Conservation (phyloP, 2,113 vertebrate species). For the Pogona vitticeps region DNA sequence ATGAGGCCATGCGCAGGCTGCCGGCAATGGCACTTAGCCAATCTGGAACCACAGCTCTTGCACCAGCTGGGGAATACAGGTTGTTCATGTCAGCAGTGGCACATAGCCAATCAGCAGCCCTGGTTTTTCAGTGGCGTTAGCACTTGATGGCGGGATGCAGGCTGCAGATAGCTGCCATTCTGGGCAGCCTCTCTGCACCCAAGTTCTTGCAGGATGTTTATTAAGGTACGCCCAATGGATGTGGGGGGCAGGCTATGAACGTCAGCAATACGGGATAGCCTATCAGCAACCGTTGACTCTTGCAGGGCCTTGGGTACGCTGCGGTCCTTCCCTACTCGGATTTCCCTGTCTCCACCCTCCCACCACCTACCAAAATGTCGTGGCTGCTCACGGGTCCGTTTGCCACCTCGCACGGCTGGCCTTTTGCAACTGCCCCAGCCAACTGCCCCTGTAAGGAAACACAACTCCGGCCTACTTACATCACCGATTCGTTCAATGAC, state of each 20-base stretch:
- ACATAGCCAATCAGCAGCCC: neutral
- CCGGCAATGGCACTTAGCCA: neutral
- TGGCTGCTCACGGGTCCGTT: too few relatives aligned
- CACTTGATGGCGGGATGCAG: too few relatives aligned
- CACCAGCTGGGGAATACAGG: neutral
- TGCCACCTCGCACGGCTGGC: too few relatives aligned
- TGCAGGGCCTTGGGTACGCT: too few relatives aligned
- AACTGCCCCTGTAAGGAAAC: too few relatives aligned
- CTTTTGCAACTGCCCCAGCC: too few relatives aligned
- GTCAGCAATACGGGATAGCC: neutral
- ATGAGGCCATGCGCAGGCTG: neutral
- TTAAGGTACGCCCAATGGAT: neutral
- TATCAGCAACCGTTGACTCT: neutral
- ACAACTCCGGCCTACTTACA: slow-evolving; percentile 70
- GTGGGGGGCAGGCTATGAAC: too few relatives aligned
- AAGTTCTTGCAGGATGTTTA: neutral
- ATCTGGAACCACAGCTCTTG: neutral
- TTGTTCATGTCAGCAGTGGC: neutral
- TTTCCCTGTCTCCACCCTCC: too few relatives aligned
- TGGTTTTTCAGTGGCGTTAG: neutral
- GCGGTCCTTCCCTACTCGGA: too few relatives aligned
- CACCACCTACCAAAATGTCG: too few relatives aligned
- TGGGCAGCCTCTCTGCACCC: neutral
- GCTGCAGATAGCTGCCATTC: too few relatives aligned
- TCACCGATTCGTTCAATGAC: slow-evolving; percentile 83